These are phyloP conservation scores for Anoplophora glabripennis DNA, from an alignment of 1,140 invertebrate species.

Conservation along the genomic window DNA sequence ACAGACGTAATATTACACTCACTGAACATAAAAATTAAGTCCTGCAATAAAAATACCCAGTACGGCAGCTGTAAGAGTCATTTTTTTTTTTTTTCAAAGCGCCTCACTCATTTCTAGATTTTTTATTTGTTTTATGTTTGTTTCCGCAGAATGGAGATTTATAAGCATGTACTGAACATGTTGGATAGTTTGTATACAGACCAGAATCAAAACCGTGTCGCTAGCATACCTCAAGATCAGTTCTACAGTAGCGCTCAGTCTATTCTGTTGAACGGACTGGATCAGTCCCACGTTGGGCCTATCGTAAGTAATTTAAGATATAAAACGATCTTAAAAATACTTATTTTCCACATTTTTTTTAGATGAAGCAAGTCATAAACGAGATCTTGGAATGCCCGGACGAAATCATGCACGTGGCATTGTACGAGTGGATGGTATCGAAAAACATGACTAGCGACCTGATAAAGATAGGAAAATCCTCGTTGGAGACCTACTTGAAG, in stretches of 20 bases:
- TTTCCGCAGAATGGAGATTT: conserved; percentile 85
- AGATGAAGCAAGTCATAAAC: conserved; percentile 36
- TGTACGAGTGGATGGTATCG: conserved; percentile 93
- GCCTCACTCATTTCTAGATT: too few species aligned
- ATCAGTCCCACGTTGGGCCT: conserved; percentile 2
- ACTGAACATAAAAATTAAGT: too few species aligned
- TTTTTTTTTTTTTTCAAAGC: too few species aligned
- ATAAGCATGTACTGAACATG: conserved; percentile 80
- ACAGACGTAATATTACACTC: too few species aligned
- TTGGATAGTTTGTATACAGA: conserved; percentile 73
- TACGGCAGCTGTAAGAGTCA: too few species aligned
- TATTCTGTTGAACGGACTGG: conserved; percentile 16
- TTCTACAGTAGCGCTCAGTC: conserved; percentile 18
- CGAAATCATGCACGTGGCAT: conserved; percentile 82
- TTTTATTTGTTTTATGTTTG: too few species aligned
- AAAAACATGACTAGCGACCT: conserved; percentile 74
- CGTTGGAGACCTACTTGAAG: conserved; percentile 77
- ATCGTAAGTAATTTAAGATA: neutral
- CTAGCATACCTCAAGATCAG: neutral
- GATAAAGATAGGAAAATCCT: conserved; percentile 73
- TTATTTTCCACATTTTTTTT: conserved; percentile 3
- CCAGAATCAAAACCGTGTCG: conserved; percentile 51
- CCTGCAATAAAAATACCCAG: too few species aligned
- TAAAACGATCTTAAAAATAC: neutral
- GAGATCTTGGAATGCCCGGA: conserved; percentile 62